Conservation (phyloP, 1,140 invertebrate species). For the Bombus waltoni region DNA sequence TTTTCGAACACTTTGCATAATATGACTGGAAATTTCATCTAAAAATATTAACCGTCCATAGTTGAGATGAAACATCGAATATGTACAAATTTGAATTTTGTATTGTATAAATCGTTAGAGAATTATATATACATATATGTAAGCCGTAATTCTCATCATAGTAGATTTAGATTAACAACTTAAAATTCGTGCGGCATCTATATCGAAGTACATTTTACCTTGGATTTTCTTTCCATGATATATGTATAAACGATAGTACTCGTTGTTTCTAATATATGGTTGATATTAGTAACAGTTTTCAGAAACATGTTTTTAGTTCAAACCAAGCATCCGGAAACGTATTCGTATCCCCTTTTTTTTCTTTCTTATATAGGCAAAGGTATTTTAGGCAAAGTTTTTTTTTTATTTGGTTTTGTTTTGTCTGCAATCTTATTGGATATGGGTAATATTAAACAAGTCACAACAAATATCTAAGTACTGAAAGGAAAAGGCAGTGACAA, state of each 20-base stretch:
- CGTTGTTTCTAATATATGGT: background rate
- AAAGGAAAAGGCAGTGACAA: background rate
- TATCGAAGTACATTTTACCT: background rate
- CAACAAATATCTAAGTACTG: background rate
- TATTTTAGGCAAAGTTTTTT: background rate
- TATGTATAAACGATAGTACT: background rate
- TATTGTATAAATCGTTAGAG: background rate
- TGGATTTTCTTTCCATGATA: background rate
- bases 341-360: background rate
- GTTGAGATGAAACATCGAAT: background rate
- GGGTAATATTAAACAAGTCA: background rate
- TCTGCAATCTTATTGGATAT: background rate
- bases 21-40: background rate
- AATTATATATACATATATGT: background rate
- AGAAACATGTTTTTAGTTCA: background rate
- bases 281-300: background rate
- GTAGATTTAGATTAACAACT: background rate
- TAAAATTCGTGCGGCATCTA: background rate
- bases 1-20: background rate
- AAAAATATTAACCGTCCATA: constrained; percentile 42
- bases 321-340: background rate
- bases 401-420: background rate
- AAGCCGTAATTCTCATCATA: background rate
- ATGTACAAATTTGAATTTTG: background rate
- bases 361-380: background rate